phyloP scores from a whole-genome alignment of 2,797 vertebrate species.

The Psittacula echo region DNA sequence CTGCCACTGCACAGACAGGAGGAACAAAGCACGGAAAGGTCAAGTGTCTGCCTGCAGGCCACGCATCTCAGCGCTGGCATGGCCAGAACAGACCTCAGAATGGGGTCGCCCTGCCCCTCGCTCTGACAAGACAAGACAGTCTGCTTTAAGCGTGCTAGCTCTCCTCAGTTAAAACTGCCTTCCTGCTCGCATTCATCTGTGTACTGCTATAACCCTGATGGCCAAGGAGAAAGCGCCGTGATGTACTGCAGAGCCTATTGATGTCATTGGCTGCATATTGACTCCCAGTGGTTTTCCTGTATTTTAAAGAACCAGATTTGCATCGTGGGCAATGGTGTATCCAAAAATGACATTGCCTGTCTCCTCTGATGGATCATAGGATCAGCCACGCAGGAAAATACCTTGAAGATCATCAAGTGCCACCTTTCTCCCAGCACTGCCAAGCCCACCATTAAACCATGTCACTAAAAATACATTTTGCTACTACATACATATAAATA shows the following conservation, averaged over 20 bases:
- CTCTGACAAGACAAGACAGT: not conserved
- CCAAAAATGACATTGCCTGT: not conserved
- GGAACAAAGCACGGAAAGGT: slow-evolving; percentile 26
- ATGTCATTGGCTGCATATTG: not conserved
- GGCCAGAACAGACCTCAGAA: not conserved
- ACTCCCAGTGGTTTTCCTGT: not conserved
- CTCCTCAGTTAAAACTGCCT: not conserved
- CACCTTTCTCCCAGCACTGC: not conserved
- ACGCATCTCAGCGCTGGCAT: rapidly evolving
- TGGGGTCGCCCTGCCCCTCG: not conserved
- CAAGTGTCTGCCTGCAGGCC: slow-evolving; percentile 40
- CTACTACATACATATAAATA: not conserved
- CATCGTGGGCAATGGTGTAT: not conserved
- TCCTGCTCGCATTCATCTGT: not conserved
- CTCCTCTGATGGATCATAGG: not conserved
- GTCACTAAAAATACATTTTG: not conserved
- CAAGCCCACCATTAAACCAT: not conserved
- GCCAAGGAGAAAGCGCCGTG: not conserved
- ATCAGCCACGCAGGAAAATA: not conserved
- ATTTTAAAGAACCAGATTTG: not conserved
- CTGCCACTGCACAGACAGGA: slow-evolving; percentile 26
- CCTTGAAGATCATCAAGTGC: not conserved
- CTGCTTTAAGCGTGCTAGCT: not conserved
- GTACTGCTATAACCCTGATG: not conserved
- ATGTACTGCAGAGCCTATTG: not conserved